Conservation (phyloP, 1,140 invertebrate genomes). For the Drosophila baimaii region DNA sequence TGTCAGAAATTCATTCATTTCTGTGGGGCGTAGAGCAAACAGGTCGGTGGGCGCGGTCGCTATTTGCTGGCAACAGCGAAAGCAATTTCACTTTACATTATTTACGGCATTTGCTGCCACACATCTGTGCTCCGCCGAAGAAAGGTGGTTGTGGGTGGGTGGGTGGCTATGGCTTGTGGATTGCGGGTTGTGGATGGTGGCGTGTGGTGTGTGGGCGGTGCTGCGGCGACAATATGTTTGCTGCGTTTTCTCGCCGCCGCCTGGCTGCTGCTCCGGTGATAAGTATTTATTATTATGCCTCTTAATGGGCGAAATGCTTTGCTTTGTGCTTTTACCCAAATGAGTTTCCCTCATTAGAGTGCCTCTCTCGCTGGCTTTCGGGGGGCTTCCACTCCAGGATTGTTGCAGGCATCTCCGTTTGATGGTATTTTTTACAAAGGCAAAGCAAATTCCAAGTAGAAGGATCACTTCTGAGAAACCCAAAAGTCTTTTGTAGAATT, state of each 20-base stretch:
- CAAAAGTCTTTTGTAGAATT: not conserved
- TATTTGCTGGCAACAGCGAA: conserved; percentile 61
- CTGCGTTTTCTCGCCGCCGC: conserved; percentile 20
- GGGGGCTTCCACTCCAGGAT: not conserved
- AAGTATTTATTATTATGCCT: conserved; percentile 83
- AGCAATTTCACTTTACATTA: conserved; percentile 83
- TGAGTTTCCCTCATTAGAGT: conserved; percentile 79
- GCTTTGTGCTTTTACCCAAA: conserved; percentile 77
- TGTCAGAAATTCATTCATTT: conserved; percentile 50
- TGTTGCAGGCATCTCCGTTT: conserved; percentile 37
- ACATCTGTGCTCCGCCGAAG: conserved; percentile 46
- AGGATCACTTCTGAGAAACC: not conserved
- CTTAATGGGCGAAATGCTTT: conserved; percentile 70
- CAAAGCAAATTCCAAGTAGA: not conserved
- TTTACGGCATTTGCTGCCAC: conserved; percentile 78
- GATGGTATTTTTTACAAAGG: conserved; percentile 30
- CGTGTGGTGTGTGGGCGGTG: conserved; percentile 37
- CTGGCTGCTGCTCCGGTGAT: conserved; percentile 41
- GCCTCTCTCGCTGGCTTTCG: conserved; percentile 24
- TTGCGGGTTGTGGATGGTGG: not conserved
- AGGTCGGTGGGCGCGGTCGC: conserved; percentile 55
- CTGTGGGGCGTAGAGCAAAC: conserved; percentile 40
- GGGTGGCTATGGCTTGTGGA: conserved; percentile 21
- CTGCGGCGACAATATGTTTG: conserved; percentile 63
- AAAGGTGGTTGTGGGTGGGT: conserved; percentile 17